Base-by-base conservation (phyloP, 1,140 invertebrate species). In the Solenopsis fugax region DNA sequence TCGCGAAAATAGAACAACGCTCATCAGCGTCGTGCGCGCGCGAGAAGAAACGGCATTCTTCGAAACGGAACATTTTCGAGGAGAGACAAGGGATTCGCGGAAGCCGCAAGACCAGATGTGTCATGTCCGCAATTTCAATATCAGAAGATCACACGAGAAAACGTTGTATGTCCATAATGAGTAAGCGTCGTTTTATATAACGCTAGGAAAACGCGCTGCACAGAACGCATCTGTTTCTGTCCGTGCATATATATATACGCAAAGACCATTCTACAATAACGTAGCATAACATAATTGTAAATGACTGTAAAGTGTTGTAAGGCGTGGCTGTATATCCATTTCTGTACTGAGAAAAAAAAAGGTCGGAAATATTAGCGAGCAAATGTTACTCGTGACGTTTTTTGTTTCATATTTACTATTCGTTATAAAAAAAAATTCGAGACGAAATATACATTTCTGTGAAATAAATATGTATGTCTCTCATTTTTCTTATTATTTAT, bases 1-100 rank as follows among this genome's bases (percentile, higher is more conserved):
- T 52, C 9, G 37, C 34, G 45, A 82, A 81, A 76, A 89, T 52
- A 48, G 50, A 88, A 78, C 41, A 37, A 67, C 62, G 76, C 29
- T 29, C 48, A 52, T 41, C 75, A 48, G 45, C 41, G 29, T 62
- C 24, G 34, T 21, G 18, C 48, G 52, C 45, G 34, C 24, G 21
- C 54, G 24, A 77, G 21, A 64, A 52, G 21, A 52, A 75, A 45
- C 16, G 29, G 48, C n/a, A 64, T 71, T 75, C 21, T 37, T 75
- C 65, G 67, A 56, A 50, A 54, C 29, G 0, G 10, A 12, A 24
- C 16, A 34, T 48, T 48, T 48, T n/a, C 21, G 34, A 21, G 6
- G n/a, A 21, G 50, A 62, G 65, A 73, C 54, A 71, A 34, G n/a
- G 41, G 37, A 48, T 87, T 77, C 84, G 65, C 16, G 56, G 50